Base-by-base conservation (phyloP, 2,888 invertebrate species). In the Hylaea fasciaria region DNA sequence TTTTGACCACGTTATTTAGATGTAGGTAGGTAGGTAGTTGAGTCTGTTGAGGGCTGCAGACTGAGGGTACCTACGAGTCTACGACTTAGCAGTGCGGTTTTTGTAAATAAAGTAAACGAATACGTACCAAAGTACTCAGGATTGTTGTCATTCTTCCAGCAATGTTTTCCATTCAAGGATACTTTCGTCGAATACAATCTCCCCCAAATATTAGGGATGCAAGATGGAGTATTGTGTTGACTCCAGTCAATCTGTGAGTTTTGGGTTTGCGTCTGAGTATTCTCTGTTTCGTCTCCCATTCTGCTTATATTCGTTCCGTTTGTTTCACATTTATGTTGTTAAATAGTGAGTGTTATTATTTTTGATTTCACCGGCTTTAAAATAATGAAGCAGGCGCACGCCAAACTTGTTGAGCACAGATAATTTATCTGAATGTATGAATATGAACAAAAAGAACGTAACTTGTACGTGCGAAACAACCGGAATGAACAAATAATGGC, bases 251-350 rank as follows among this genome's bases (percentile, higher is more conserved):
- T 73, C 72, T 91, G 87, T 0, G 92, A 91, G 57, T 85, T 87
- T 70, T 92, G 92, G 0, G 92, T 91, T 74, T 93, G 93, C 0
- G 92, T 93, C 72, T 93, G 92, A 0, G 91, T 92, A 64, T 83
- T 78, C 56, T 80, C 83, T 49, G 72, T 82, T 12, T 85, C 85
- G 54, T 91, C 89, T 28, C 77, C 83, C 91, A 91, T 91, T 59
- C 17, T 81, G 9, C n/a, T 28, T 17, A 0, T 8, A 28, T 28
- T 17, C 40, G n/a, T 47, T 8, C 22, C 12, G 39, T 9, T 22
- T 3, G 8, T 14, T 0, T 53, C 43, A 57, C 40, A 52, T 56
- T 9, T 45, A 10, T 2, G 53, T 54, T 62, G 17, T 45, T 28
- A 28, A 32, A 13, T 45, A 12, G 41, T 45, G 29, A 22, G 40